Percentiles rank a stretch among this genome's conserved stretches.
These are phyloP conservation scores for Gephyroberyx darwinii DNA, from an alignment of 2,797 vertebrate genomes.

Conservation along the genomic window DNA sequence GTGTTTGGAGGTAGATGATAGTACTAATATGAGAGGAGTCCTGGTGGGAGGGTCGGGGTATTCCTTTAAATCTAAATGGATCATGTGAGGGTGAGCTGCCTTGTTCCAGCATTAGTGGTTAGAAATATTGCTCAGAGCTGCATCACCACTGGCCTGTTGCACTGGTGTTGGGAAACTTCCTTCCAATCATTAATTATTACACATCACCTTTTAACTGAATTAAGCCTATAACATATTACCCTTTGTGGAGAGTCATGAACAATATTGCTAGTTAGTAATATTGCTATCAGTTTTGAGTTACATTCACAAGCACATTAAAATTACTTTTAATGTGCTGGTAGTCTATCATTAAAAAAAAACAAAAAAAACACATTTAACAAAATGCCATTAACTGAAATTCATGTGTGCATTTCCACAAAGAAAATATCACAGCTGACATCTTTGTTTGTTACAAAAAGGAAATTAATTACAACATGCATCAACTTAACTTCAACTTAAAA, in stretches of 20 bases:
- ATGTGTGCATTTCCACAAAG: not conserved
- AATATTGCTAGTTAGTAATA: not conserved
- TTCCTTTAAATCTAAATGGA: not conserved
- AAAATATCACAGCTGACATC: not conserved
- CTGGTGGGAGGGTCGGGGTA: not conserved
- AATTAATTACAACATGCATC: not conserved
- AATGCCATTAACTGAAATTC: not conserved
- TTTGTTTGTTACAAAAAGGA: not conserved
- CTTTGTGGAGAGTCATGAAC: too few species aligned
- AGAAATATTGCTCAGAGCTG: not conserved
- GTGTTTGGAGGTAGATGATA: slow-evolving; percentile 5
- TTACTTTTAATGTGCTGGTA: not conserved
- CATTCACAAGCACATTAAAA: not conserved
- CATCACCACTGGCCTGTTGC: not conserved
- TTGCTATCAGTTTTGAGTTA: not conserved
- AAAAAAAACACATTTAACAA: not conserved
- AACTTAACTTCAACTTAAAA: not conserved
- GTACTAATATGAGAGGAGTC: not conserved
- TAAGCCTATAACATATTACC: too few species aligned
- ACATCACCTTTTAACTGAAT: too few species aligned
- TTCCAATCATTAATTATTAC: too few species aligned
- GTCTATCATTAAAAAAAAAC: not conserved
- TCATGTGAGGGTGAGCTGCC: not conserved
- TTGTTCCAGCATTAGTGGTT: not conserved
- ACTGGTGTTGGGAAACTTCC: not conserved